phyloP scores from a whole-genome alignment of 2,797 vertebrate genomes.

The Centropyge bicolor region DNA sequence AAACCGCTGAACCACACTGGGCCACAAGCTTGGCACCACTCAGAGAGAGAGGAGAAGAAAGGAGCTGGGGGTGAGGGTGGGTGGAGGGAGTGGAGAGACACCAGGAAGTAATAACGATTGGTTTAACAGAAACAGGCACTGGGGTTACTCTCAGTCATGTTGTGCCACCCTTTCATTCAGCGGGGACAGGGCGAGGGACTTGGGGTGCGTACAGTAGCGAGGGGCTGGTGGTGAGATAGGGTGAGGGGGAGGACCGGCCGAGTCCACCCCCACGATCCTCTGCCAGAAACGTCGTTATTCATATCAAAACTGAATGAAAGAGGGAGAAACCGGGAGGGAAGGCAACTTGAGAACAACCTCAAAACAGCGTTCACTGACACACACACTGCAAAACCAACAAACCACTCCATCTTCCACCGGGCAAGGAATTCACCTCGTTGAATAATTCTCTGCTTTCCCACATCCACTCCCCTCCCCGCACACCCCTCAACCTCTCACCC shows the following conservation, averaged over 20 bases:
- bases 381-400: constrained; percentile 7
- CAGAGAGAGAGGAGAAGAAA: constrained; percentile 23
- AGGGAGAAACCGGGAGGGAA: not conserved
- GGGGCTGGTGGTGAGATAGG: constrained; percentile 43
- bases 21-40: constrained; percentile 56
- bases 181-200: constrained; percentile 14
- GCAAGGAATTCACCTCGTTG: constrained; percentile 50
- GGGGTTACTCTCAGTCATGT: constrained; percentile 77
- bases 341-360: constrained; percentile 4
- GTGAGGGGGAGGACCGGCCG: constrained; percentile 41
- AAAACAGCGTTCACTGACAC: not conserved
- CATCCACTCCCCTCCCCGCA: constrained; percentile 44
- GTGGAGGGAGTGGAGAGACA: constrained; percentile 45
- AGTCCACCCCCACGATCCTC: constrained; percentile 26
- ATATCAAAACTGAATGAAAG: constrained; percentile 48
- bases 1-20: constrained; percentile 42
- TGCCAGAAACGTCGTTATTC: constrained; percentile 51
- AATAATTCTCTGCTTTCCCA: constrained; percentile 58
- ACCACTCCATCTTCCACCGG: constrained; percentile 32
- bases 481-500: constrained; percentile 84
- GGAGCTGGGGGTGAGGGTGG: constrained; percentile 16
- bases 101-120: constrained; percentile 72
- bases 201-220: constrained; percentile 51
- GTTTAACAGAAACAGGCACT: constrained; percentile 62
- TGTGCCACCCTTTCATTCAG: constrained; percentile 51